Percentiles rank a stretch among this genome's conserved stretches.
phyloP scores from a whole-genome alignment of 2,888 invertebrate genomes.

The Asteroscopus sphinx region DNA sequence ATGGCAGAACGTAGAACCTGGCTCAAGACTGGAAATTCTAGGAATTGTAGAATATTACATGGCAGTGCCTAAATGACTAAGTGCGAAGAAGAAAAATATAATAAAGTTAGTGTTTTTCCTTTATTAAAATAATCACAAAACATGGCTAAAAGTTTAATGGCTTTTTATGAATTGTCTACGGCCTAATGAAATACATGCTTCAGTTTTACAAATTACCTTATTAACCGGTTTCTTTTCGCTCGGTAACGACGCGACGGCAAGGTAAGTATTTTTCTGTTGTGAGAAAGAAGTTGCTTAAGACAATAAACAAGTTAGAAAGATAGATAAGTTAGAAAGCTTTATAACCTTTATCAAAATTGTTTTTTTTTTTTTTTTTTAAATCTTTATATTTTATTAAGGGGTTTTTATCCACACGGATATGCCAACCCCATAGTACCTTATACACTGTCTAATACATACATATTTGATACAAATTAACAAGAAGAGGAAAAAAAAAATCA shows the following conservation, averaged over 20 bases:
- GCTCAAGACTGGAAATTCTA: slow-evolving; percentile 3
- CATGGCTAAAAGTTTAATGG: slow-evolving; percentile 18
- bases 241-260: slow-evolving; percentile 57
- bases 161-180: slow-evolving; percentile 24
- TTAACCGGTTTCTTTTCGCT: slow-evolving; percentile 54
- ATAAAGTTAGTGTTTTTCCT: slow-evolving; percentile 24
- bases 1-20: background rate
- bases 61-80: slow-evolving; percentile 40
- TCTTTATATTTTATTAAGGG: no score
- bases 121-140: slow-evolving; percentile 10
- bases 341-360: no score
- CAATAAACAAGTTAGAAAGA: slow-evolving; percentile 7
- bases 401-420: no score
- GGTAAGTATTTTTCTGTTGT: slow-evolving; percentile 62
- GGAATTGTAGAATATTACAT: slow-evolving; percentile 18
- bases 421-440: no score
- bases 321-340: no score
- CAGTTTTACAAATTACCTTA: slow-evolving; percentile 47
- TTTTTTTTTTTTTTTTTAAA: no score
- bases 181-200: slow-evolving; percentile 38
- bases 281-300: slow-evolving; percentile 49
- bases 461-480: no score
- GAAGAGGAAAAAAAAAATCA: no score
- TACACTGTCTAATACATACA: no score
- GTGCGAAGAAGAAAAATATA: slow-evolving; percentile 31